Evolutionary conservation across 2,113 vertebrate genomes (phyloP).

Genomic region (Protobothrops flavoviridis): DNA sequence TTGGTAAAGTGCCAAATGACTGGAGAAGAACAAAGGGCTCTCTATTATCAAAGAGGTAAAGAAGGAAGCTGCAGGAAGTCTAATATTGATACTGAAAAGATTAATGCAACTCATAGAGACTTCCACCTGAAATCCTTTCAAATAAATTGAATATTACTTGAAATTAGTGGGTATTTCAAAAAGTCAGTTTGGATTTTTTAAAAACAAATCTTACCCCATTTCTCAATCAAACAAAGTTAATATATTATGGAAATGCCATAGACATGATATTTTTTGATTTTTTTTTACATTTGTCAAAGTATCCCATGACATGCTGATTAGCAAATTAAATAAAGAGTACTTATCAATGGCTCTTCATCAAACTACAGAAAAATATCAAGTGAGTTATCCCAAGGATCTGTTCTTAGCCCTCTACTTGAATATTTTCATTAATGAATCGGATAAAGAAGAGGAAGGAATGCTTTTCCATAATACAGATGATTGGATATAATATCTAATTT

Average conservation of each 20-base stretch:
- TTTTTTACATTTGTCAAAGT: background rate
- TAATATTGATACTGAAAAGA: background rate
- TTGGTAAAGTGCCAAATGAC: background rate
- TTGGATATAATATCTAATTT: background rate
- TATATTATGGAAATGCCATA: background rate
- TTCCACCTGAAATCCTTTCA: background rate
- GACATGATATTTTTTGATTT: background rate
- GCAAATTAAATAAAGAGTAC: background rate
- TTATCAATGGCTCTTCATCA: background rate
- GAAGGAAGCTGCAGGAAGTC: background rate
- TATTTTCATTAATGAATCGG: background rate
- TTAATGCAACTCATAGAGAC: background rate
- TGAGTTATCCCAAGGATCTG: background rate
- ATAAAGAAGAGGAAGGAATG: background rate
- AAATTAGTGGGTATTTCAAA: background rate
- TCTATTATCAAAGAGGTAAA: background rate
- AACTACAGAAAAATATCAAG: background rate
- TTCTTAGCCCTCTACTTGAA: background rate
- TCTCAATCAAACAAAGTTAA: background rate
- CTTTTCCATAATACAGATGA: background rate
- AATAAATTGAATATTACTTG: background rate
- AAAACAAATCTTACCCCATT: background rate
- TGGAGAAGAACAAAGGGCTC: background rate
- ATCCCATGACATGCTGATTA: background rate
- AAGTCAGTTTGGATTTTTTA: background rate